These are phyloP conservation scores for Epirrhoe tristata DNA, from an alignment of 2,888 invertebrate genomes.

Conservation along the genomic window DNA sequence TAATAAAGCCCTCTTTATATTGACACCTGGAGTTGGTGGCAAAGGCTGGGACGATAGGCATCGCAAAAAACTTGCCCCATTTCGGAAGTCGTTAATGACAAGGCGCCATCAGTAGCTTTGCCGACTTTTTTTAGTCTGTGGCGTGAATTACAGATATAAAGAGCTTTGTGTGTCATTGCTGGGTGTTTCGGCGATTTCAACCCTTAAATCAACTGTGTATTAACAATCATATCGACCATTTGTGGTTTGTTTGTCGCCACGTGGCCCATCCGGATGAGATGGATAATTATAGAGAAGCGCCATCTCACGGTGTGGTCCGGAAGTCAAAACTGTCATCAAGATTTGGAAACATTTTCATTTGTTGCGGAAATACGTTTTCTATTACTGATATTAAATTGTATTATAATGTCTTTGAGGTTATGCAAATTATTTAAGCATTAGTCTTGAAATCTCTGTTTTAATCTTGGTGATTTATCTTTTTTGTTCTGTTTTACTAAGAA, in stretches of 20 bases:
- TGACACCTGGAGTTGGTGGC: slow-evolving; percentile 12
- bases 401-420: slow-evolving; percentile 31
- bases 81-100: slow-evolving; percentile 83
- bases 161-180: slow-evolving; percentile 42
- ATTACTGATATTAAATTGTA: slow-evolving; percentile 57
- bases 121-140: slow-evolving; percentile 60
- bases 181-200: slow-evolving; percentile 41
- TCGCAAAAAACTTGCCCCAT: slow-evolving; percentile 68
- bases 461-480: slow-evolving; percentile 10
- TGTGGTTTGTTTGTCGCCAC: slow-evolving; percentile 67
- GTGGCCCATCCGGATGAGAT: slow-evolving; percentile 58
- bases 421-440: slow-evolving; percentile 46
- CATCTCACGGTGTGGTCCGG: slow-evolving; percentile 76
- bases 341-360: slow-evolving; percentile 68
- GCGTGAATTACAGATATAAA: slow-evolving; percentile 63
- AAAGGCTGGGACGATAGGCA: slow-evolving; percentile 56
- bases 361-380: slow-evolving; percentile 59
- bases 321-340: slow-evolving; percentile 73
- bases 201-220: slow-evolving; percentile 47
- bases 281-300: slow-evolving; percentile 63
- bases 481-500: not conserved
- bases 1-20: slow-evolving; percentile 6
- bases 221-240: slow-evolving; percentile 40
- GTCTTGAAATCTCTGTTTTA: slow-evolving; percentile 19
- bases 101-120: slow-evolving; percentile 80